Base-by-base conservation (phyloP, 2,797 vertebrate genomes). In the Gymnopithys bicolor region DNA sequence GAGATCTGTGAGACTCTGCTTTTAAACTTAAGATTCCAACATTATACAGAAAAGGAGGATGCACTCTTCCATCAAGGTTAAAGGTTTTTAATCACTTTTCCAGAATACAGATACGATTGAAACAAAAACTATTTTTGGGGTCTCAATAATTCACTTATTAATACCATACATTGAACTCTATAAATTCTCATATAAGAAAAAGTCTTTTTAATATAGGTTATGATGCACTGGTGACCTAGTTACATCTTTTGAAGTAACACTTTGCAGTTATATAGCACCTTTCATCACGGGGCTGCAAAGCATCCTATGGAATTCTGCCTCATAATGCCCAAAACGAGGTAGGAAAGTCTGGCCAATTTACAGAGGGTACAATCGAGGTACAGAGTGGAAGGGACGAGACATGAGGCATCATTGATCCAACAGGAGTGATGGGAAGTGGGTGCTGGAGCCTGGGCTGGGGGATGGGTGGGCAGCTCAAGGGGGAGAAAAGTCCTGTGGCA, bases 191-290 rank as follows among this genome's bases (percentile, higher is more conserved):
- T 76, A 79, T 95, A 77, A 93, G 84, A 95, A 96, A 94, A 87
- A 68, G 24, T 70, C 60, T 87, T 81, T 95, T 90, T 68, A 46
- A 87, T 93, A 85, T 46, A 83, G 88, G 59, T 90, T 60, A 68
- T 48, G 95, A 94, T 90, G 84, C 74, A 84, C 63, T 70, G 90
- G 37, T 60, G 92, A 77, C 56, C 86, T 74, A 60, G 66, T 92
- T 87, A 51, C 76, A 82, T 56, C 89, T 90, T 86, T 56, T 82
- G 71, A 82, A 92, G 52, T 70, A 69, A 94, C 67, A 59, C 90
- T 96, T 96, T 90, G 93, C 94, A 96, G 84, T 82, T 84, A 19
- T 49, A 67, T 94, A 96, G 94, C 96, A 96, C 94, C 94, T 93
- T 96, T 94, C 84, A 58, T 77, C 89, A 84, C 0, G 0, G 92